These are phyloP conservation scores for Drosophila longiperda DNA, from an alignment of 2,888 invertebrate species.

Conservation along the genomic window DNA sequence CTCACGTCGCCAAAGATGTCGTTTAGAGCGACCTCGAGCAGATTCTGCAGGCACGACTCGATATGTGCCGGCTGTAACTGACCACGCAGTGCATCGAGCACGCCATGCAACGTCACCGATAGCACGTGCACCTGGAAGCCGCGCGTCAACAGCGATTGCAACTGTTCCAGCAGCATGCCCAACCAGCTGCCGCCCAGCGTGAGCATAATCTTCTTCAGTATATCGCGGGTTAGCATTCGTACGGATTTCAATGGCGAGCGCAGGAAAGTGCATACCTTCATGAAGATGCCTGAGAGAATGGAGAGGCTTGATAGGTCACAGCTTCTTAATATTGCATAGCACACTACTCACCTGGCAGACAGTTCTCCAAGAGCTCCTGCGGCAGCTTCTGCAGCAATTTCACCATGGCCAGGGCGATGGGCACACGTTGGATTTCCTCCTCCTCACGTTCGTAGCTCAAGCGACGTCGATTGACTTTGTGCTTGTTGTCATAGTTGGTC, in stretches of 20 bases:
- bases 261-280: constrained; percentile 95
- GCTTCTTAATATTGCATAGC: background rate
- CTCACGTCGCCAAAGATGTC: constrained; percentile 95
- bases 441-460: constrained; percentile 91
- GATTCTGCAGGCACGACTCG: constrained; percentile 90
- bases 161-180: constrained; percentile 91
- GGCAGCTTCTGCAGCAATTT: constrained; percentile 96
- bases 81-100: constrained; percentile 90
- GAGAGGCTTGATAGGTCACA: background rate
- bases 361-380: constrained; percentile 89
- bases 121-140: constrained; percentile 98
- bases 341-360: constrained; percentile 87
- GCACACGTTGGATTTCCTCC: constrained; percentile 95
- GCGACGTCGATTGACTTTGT: constrained; percentile 91
- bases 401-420: constrained; percentile 96
- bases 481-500: constrained; percentile 90
- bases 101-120: constrained; percentile 93
- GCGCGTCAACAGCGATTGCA: constrained; percentile 91
- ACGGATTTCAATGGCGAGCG: constrained; percentile 95
- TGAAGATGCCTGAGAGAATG: constrained; percentile 88
- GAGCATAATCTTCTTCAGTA: constrained; percentile 95
- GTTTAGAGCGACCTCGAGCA: constrained; percentile 93
- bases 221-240: constrained; percentile 93
- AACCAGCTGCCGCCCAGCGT: constrained; percentile 94
- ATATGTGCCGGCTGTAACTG: constrained; percentile 91